Base-by-base conservation (phyloP, 2,888 invertebrate species). In the Acronicta leporina region DNA sequence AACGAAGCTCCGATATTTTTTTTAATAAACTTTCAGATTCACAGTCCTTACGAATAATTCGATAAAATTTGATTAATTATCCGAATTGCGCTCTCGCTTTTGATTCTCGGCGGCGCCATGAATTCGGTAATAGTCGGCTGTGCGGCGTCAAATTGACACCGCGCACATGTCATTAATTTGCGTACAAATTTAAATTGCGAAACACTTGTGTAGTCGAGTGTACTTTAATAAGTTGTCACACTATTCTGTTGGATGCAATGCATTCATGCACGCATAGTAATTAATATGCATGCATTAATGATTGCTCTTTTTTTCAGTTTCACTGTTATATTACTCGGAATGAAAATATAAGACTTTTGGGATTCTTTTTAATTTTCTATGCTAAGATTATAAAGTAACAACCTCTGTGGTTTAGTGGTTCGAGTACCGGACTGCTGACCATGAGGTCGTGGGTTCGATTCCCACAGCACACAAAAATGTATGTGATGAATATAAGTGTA, bases 171-270 rank as follows among this genome's bases (percentile, higher is more conserved):
- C 80, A 81, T 80, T 80, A 76, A 62, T 57, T 57, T 69, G 52
- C 64, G 63, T 50, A 59, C 33, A 70, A 81, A 80, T 79, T 79
- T 74, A 75, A 77, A 75, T 73, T 63, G 54, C 55, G 33, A 50
- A 62, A 48, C 69, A 65, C 68, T 73, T 58, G 69, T 72, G 61
- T 51, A 55, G 46, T 57, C 16, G 48, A 63, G 55, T 71, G 68
- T 76, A 74, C 78, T 49, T 43, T 56, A 47, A 58, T 44, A 56
- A 50, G 52, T 45, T 70, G 51, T 71, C 64, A 59, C 52, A 52
- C 56, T 72, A 67, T 67, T 61, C 43, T n/a, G 0, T 20, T 13
- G 25, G 7, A 43, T 56, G 41, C 8, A 10, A n/a, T n/a, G 10
- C 33, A 33, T 41, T 30, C 49, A 15, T 14, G 11, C 9, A 9